phyloP scores from a whole-genome alignment of 2,113 vertebrate genomes.

The Falco punctatus region DNA sequence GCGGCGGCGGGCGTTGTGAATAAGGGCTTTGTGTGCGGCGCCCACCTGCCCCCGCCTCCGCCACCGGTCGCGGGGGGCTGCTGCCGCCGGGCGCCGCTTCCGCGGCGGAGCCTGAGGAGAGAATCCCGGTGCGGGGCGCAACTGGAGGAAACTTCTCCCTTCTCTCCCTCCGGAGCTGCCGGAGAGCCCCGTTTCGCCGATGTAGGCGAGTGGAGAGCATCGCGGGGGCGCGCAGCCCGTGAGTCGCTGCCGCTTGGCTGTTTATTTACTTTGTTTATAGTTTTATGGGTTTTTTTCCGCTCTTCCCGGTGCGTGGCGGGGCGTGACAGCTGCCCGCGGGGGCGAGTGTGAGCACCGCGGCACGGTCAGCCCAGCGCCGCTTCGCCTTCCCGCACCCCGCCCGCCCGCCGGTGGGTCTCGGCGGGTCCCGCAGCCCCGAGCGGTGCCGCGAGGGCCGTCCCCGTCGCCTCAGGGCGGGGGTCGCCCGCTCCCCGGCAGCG shows the following conservation, averaged over 20 bases:
- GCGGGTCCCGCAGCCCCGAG: neutral
- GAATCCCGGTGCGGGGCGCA: neutral
- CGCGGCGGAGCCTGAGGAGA: neutral
- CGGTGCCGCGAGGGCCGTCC: neutral
- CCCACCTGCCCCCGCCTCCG: conserved; percentile 33
- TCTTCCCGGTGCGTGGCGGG: neutral
- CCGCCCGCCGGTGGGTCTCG: neutral
- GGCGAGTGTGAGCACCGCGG: neutral
- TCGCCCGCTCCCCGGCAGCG: neutral
- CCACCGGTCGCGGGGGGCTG: neutral
- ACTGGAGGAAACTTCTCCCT: neutral
- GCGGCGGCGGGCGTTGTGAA: neutral
- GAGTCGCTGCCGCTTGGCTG: neutral
- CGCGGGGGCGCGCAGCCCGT: neutral
- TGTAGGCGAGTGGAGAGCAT: neutral
- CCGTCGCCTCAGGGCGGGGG: neutral
- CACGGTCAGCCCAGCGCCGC: neutral
- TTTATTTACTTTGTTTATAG: neutral
- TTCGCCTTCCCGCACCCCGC: neutral
- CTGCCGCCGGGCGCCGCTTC: neutral
- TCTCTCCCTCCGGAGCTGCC: neutral
- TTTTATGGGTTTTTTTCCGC: neutral
- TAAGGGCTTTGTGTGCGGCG: conserved; percentile 27
- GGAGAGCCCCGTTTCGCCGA: neutral
- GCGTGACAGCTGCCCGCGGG: neutral